Base-by-base conservation (phyloP, 2,113 vertebrate species). In the Siniperca knerii region DNA sequence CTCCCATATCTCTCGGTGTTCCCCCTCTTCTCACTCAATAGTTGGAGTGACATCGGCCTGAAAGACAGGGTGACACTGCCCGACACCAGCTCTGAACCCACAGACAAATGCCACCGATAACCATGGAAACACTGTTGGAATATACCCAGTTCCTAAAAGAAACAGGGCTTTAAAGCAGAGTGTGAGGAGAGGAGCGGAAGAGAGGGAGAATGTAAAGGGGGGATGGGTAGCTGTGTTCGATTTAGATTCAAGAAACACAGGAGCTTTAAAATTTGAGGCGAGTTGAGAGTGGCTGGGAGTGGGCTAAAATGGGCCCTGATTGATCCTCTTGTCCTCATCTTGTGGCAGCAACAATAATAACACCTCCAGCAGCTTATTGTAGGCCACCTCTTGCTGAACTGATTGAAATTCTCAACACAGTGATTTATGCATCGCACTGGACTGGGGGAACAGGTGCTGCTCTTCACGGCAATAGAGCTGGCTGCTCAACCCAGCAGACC, bases 51-150 rank as follows among this genome's bases (percentile, higher is more conserved):
- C 75, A 90, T 71, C 65, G n/a, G 66, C 76, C 80, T 91, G 70
- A 91, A 94, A 90, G 89, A 89, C 66, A 0, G 62, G 88, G 80
- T 92, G 93, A 94, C 88, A 84, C 72, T 72, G 55, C 74, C 78
- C 77, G 82, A 92, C 92, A 86, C 87, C 77, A 35, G 58, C 89
- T 79, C 82, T 83, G 81, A 92, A 92, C 57, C 82, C 77, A 75
- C 77, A 85, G 81, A 85, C 66, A 33, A 90, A 95, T 92, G 83
- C 85, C 90, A 81, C 55, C 4, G 33, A 92, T 92, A 90, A 90
- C 94, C 93, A 93, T 95, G 93, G 95, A 91, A 94, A 95, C 94
- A 65, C 83, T 71, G 78, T 52, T 21, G 84, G 79, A 89, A 88
- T 84, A 93, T 86, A 88, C 89, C 61, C 84, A 40, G 74, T 58